These are phyloP conservation scores for Metaphire vulgaris DNA, from an alignment of 1,140 invertebrate genomes.

Conservation along the genomic window DNA sequence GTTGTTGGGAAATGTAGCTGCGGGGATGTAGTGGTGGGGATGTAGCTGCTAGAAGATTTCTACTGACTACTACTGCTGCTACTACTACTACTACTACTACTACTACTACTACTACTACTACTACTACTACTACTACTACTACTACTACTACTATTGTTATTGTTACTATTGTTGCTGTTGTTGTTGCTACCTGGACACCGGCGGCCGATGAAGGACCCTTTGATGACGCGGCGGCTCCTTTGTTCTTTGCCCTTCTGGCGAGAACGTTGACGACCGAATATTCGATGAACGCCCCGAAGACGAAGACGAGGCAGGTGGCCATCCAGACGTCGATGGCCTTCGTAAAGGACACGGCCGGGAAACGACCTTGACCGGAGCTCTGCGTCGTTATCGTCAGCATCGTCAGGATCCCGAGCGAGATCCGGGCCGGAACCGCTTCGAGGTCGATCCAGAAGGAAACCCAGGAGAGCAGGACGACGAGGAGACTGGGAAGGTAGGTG, in stretches of 20 bases:
- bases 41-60: not conserved
- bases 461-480: slow-evolving; percentile 81
- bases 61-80: slow-evolving; percentile 14
- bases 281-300: slow-evolving; percentile 45
- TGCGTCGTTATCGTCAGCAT: slow-evolving; percentile 41
- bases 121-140: slow-evolving; percentile 22
- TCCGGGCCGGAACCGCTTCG: slow-evolving; percentile 25
- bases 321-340: slow-evolving; percentile 51
- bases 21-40: no score
- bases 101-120: slow-evolving; percentile 22
- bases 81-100: slow-evolving; percentile 22
- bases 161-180: slow-evolving; percentile 1
- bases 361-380: slow-evolving; percentile 31
- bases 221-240: no score
- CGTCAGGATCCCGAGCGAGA: slow-evolving; percentile 35
- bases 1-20: no score
- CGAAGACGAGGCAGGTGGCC: slow-evolving; percentile 46
- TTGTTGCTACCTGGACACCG: not conserved
- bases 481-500: slow-evolving; percentile 80
- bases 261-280: slow-evolving; percentile 45
- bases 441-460: slow-evolving; percentile 55
- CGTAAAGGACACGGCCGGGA: slow-evolving; percentile 38
- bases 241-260: slow-evolving; percentile 19
- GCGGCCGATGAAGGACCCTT: not conserved
- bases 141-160: slow-evolving; percentile 16